These are phyloP conservation scores for Apamea anceps DNA, from an alignment of 2,888 invertebrate species.

Conservation along the genomic window DNA sequence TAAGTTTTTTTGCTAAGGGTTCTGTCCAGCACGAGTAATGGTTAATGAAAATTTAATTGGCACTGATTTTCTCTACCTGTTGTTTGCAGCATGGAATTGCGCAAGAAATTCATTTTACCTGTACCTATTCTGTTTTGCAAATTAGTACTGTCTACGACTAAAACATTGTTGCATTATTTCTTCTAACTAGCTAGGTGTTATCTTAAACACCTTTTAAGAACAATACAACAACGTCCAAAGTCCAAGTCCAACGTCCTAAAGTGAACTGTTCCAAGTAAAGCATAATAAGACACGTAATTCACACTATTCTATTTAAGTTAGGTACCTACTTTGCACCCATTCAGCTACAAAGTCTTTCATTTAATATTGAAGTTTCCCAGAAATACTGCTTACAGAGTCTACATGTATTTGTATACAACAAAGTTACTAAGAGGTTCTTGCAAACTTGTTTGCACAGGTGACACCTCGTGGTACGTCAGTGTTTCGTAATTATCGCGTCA, in stretches of 20 bases:
- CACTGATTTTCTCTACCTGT: constrained; percentile 27
- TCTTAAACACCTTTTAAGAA: background rate
- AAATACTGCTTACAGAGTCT: constrained; percentile 21
- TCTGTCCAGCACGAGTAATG: background rate
- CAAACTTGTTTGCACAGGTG: constrained; percentile 66
- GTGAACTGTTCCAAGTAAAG: constrained; percentile 21
- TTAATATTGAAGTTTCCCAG: constrained; percentile 40
- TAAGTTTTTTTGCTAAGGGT: constrained; percentile 13
- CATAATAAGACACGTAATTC: constrained; percentile 30
- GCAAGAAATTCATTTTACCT: background rate
- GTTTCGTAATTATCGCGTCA: constrained; percentile 64
- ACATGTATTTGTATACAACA: constrained; percentile 37
- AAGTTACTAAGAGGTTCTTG: constrained; percentile 45
- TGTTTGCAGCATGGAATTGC: background rate
- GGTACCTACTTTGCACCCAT: constrained; percentile 22
- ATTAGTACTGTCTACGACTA: background rate
- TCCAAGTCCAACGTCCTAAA: too few species aligned
- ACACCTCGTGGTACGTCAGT: constrained; percentile 57
- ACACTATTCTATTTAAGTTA: constrained; percentile 32
- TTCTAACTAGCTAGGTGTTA: constrained; percentile 1
- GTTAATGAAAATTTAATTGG: constrained; percentile 13
- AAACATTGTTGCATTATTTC: constrained; percentile 15
- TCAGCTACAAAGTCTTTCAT: constrained; percentile 38
- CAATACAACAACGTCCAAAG: constrained; percentile 34
- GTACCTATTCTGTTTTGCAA: background rate